Evolutionary conservation across 2,888 invertebrate genomes (phyloP).

Genomic region (Drosophila niveifrons): DNA sequence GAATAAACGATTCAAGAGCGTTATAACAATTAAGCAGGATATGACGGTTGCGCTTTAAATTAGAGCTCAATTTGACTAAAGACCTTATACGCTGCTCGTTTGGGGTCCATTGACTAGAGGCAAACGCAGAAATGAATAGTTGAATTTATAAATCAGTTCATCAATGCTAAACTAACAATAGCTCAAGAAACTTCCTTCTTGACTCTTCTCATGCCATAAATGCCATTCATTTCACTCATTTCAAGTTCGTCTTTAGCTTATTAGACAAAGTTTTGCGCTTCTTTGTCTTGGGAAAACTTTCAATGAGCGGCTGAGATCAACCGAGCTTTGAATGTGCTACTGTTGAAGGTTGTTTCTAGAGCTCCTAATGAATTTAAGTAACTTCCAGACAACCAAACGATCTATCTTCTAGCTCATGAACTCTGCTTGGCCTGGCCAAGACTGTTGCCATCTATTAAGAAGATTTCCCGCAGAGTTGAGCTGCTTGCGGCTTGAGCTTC

Average conservation of each 20-base stretch:
- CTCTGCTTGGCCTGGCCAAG: not conserved
- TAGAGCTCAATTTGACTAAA: not conserved
- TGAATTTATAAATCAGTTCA: not conserved
- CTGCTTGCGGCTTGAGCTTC: conserved; percentile 11
- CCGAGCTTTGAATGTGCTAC: not conserved
- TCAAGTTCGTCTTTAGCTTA: not conserved
- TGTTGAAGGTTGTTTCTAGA: conserved; percentile 11
- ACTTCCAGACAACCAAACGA: conserved; percentile 3
- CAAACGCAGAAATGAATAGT: not conserved
- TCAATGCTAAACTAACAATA: not conserved
- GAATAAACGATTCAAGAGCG: conserved; percentile 1
- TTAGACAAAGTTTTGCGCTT: not conserved
- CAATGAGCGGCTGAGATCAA: conserved; percentile 1
- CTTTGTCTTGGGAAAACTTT: not conserved
- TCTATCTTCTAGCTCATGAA: conserved; percentile 8
- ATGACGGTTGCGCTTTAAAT: conserved; percentile 4
- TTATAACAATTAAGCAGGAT: conserved; percentile 25
- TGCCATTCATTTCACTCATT: not conserved
- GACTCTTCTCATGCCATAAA: not conserved
- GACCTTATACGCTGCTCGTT: not conserved
- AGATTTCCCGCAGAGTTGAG: conserved; percentile 31
- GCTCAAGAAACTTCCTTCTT: conserved; percentile 1
- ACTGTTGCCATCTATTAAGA: conserved; percentile 11
- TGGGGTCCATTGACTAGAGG: not conserved
- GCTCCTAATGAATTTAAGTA: not conserved